A percentile compares a stretch with the other conserved stretches of the same genome.
These are phyloP conservation scores for Brachypalpus laphriformis DNA, from an alignment of 2,888 invertebrate species.

Conservation along the genomic window DNA sequence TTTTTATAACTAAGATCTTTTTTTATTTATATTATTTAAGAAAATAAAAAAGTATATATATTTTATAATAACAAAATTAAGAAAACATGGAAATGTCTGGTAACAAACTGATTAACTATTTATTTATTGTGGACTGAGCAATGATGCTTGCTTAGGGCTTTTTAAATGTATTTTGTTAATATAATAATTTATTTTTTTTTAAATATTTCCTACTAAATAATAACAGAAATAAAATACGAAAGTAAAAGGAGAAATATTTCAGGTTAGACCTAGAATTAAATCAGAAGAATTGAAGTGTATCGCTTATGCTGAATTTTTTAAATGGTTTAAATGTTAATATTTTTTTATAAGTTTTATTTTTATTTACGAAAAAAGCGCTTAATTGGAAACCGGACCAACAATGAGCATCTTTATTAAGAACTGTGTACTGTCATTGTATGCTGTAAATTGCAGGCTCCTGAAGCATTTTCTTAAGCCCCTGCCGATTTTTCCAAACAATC, in stretches of 20 bases:
- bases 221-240: neutral
- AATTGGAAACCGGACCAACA: too few relatives aligned
- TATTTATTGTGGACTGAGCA: conserved; percentile 28
- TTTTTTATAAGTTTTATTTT: neutral
- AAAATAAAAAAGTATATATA: conserved; percentile 7
- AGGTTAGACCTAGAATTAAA: conserved; percentile 10
- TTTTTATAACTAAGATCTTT: conserved; percentile 10
- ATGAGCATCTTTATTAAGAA: too few relatives aligned
- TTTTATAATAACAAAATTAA: conserved; percentile 35
- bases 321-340: too few relatives aligned
- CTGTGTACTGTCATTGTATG: too few relatives aligned
- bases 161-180: neutral
- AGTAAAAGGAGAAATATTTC: neutral
- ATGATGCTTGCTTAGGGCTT: conserved; percentile 41
- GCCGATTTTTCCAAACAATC: too few relatives aligned
- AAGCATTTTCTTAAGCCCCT: too few relatives aligned
- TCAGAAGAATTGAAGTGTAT: conserved; percentile 19
- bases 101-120: conserved; percentile 44
- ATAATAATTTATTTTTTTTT: neutral
- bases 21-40: conserved; percentile 25
- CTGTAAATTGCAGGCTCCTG: too few relatives aligned
- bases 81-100: conserved; percentile 50
- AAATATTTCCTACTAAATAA: conserved; percentile 9
- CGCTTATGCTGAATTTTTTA: neutral
- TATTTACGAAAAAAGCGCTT: neutral